Percentiles rank a stretch among this genome's conserved stretches.
Evolutionary conservation across 2,113 vertebrate genomes (phyloP).

Genomic region (Mohoua ochrocephala): DNA sequence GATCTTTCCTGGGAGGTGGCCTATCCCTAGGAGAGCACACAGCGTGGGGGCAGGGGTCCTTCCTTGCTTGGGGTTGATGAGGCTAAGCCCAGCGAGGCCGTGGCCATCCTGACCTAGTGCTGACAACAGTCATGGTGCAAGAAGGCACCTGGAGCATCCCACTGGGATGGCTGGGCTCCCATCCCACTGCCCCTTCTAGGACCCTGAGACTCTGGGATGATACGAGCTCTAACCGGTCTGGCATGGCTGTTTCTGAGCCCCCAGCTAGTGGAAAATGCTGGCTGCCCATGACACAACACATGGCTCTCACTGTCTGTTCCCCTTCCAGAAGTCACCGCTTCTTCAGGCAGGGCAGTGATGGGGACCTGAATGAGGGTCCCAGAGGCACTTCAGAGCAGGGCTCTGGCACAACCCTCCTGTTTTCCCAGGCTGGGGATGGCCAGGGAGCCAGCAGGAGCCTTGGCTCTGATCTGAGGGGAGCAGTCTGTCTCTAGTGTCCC

Average conservation of each 20-base stretch:
- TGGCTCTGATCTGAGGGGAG: no score
- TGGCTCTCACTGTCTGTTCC: not conserved
- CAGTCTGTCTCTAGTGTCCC: not conserved
- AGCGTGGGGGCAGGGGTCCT: not conserved
- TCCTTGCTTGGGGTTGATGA: fast-evolving
- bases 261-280: fast-evolving
- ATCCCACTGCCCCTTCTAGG: not conserved
- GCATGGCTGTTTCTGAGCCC: not conserved
- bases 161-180: no score
- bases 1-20: not conserved
- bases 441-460: not conserved
- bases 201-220: not conserved
- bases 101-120: not conserved
- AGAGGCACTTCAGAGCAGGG: not conserved
- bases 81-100: fast-evolving
- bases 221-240: not conserved
- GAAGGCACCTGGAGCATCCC: not conserved
- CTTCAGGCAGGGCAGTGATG: not conserved
- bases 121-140: not conserved
- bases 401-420: not conserved
- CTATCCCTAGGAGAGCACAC: not conserved
- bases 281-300: not conserved
- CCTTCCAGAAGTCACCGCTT: not conserved
- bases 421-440: not conserved
- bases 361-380: not conserved